phyloP scores from a whole-genome alignment of 2,888 invertebrate genomes.

The Neoitamus cyanurus region DNA sequence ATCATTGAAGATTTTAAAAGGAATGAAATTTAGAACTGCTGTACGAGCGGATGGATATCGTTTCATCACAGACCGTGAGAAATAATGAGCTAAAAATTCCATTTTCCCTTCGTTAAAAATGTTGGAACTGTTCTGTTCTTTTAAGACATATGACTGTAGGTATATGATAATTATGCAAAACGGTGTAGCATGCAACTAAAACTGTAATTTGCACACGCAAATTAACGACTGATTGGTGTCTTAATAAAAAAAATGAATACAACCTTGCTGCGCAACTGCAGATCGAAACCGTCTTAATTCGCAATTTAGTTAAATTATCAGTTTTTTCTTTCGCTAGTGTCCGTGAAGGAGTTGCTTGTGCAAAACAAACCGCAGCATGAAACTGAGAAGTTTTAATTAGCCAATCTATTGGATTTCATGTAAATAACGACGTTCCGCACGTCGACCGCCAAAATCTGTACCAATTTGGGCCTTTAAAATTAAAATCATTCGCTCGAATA shows the following conservation, averaged over 20 bases:
- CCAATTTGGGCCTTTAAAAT: background rate
- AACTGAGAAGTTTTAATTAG: constrained; percentile 1
- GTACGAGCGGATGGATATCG: too few species aligned
- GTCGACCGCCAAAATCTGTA: background rate
- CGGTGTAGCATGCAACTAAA: too few species aligned
- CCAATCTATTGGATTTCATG: background rate
- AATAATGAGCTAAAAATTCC: too few species aligned
- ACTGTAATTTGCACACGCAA: too few species aligned
- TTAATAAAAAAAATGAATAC: background rate
- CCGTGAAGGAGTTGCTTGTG: background rate
- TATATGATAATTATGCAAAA: too few species aligned
- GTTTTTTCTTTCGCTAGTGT: background rate
- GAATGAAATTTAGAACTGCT: too few species aligned
- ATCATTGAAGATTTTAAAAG: too few species aligned
- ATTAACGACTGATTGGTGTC: background rate
- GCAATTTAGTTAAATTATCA: background rate
- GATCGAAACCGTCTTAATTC: background rate
- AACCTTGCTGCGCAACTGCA: background rate
- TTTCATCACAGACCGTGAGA: too few species aligned
- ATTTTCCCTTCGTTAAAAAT: too few species aligned
- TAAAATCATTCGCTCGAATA: background rate
- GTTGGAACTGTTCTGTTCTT: too few species aligned
- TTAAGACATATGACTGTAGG: too few species aligned
- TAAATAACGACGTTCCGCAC: background rate
- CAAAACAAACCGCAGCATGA: background rate